Base-by-base conservation (phyloP, 2,888 invertebrate genomes). In the Coelinius sp. region DNA sequence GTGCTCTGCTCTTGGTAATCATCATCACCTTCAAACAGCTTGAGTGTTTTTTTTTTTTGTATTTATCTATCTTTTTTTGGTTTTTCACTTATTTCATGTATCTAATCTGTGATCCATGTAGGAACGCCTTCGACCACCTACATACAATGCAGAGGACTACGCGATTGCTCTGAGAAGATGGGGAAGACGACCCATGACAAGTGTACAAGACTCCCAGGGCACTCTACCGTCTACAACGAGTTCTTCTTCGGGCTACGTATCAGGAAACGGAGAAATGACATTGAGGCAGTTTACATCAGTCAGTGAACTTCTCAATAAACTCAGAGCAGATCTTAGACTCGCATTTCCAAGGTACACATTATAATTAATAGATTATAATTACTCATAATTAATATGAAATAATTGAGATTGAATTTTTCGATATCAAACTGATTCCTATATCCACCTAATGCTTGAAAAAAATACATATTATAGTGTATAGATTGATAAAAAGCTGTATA, bases 131-230 rank as follows among this genome's bases (percentile, higher is more conserved):
- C 91, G 95, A 52, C 95, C 96, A 31, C 96, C 96, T 0, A 93
- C 96, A 17, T 96, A 96, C 90, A 96, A 96, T 85, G 94, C 96
- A 0, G 96, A 97, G 86, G 96, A 96, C 87, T 97, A 96, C 86
- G 94, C 93, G 2, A 90, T 92, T 2, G 94, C 94, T 0, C 88
- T 96, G 75, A 92, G 93, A 84, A 94, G 95, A 90, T 95, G 94
- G 92, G 94, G 94, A 73, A 91, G 92, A 82, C 92, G 92, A 80
- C 89, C 90, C 1, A 85, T 90, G 20, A 90, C 89, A 4, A 86
- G 87, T 22, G 71, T 79, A n/a, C 85, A 84, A 65, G 85, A 86
- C 71, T 82, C 84, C 27, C 86, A 87, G 27, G 84, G 85, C 56
- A 87, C 85, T 35, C 76, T 87, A 71, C 87, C 87, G 6, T 87